Conservation (phyloP, 2,113 vertebrate genomes). For the Crotalus horridus region DNA sequence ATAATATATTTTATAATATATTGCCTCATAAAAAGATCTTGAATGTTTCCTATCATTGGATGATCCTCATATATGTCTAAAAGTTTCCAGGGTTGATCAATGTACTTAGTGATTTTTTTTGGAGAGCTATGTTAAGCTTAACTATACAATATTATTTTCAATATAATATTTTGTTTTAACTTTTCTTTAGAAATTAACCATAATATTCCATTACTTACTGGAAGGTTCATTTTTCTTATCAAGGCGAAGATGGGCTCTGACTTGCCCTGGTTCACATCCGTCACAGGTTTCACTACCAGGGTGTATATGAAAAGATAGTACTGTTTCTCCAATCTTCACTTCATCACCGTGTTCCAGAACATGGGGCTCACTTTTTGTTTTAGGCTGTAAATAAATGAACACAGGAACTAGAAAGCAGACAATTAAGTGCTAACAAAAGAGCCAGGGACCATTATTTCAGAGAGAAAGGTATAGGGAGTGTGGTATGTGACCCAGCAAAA, state of each 20-base stretch:
- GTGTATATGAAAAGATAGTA: constrained; percentile 97
- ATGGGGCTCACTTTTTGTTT: constrained; percentile 86
- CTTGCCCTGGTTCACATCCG: constrained; percentile 96
- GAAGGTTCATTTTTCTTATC: constrained; percentile 78
- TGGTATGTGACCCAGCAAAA: not conserved
- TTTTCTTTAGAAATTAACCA: not conserved
- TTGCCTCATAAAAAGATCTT: not conserved
- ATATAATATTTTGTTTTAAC: not conserved
- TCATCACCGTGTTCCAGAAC: constrained; percentile 91
- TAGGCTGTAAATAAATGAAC: constrained; percentile 75
- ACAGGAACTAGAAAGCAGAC: constrained; percentile 3
- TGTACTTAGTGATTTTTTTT: not conserved
- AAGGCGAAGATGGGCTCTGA: constrained; percentile 92
- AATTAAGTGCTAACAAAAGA: constrained; percentile 6
- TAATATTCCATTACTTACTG: constrained; percentile 66
- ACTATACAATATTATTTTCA: not conserved
- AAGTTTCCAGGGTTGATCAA: not conserved
- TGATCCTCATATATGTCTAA: not conserved
- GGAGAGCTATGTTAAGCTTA: not conserved
- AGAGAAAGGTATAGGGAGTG: not conserved
- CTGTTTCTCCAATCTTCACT: constrained; percentile 95
- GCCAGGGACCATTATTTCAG: not conserved
- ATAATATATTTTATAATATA: not conserved
- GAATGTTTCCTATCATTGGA: not conserved
- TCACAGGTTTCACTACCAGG: constrained; percentile 92